These are phyloP conservation scores for Metalampra italica DNA, from an alignment of 2,888 invertebrate species.

Conservation along the genomic window DNA sequence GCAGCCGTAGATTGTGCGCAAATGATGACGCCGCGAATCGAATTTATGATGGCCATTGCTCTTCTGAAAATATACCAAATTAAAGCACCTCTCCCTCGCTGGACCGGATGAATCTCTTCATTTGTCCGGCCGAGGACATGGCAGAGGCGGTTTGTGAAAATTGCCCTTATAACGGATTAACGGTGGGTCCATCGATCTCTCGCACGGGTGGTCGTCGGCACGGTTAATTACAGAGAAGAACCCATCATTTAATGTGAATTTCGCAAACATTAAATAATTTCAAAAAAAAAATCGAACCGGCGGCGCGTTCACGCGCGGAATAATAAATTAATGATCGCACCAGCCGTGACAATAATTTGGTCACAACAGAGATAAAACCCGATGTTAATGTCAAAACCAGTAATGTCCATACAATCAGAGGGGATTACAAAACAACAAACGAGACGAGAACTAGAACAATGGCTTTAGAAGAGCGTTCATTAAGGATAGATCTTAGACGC, in stretches of 20 bases:
- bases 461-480: conserved; percentile 61
- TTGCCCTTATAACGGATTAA: conserved; percentile 56
- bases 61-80: conserved; percentile 48
- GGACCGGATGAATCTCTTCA: conserved; percentile 49
- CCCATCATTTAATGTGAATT: conserved; percentile 70
- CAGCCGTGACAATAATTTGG: conserved; percentile 25
- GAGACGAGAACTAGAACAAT: conserved; percentile 62
- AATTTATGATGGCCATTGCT: conserved; percentile 51
- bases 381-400: background rate
- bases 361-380: conserved; percentile 7
- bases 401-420: conserved; percentile 1
- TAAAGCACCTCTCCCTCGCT: conserved; percentile 25
- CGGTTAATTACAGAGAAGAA: conserved; percentile 69
- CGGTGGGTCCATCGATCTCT: conserved; percentile 60
- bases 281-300: conserved; percentile 54
- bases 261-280: conserved; percentile 71
- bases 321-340: conserved; percentile 61
- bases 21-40: conserved; percentile 47
- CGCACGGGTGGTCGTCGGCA: conserved; percentile 63
- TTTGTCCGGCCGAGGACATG: conserved; percentile 50
- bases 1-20: too few species aligned
- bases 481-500: conserved; percentile 45
- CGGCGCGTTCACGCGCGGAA: conserved; percentile 63
- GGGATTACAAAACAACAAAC: conserved; percentile 20
- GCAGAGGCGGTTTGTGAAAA: conserved; percentile 56